A percentile compares a stretch with the other conserved stretches of the same genome.
phyloP scores from a whole-genome alignment of 2,113 vertebrate genomes.

The Copsychus sechellarum region DNA sequence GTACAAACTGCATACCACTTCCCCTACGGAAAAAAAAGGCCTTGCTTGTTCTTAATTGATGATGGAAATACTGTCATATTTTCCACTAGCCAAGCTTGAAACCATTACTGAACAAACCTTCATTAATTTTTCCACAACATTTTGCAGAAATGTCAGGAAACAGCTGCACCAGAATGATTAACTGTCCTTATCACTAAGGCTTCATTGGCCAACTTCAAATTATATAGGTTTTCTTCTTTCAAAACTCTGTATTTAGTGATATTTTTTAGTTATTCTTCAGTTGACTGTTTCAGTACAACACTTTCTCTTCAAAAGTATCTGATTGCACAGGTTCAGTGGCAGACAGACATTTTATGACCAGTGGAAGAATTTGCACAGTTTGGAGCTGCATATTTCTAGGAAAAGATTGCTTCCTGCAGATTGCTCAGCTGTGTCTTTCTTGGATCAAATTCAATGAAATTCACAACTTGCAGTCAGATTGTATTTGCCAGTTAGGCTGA shows the following conservation, averaged over 20 bases:
- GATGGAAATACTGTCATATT: slow-evolving; percentile 89
- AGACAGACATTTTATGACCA: slow-evolving; percentile 37
- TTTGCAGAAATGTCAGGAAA: slow-evolving; percentile 87
- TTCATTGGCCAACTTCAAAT: slow-evolving; percentile 45
- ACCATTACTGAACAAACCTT: slow-evolving; percentile 85
- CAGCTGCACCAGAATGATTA: slow-evolving; percentile 82
- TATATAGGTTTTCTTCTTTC: slow-evolving; percentile 6
- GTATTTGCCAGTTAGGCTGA: slow-evolving; percentile 72
- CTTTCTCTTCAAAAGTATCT: slow-evolving; percentile 39
- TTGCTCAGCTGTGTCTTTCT: slow-evolving; percentile 78
- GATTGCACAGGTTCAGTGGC: slow-evolving; percentile 9
- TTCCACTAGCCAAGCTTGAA: slow-evolving; percentile 87
- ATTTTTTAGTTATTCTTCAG: not conserved
- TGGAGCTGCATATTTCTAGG: slow-evolving; percentile 71
- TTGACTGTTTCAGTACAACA: not conserved
- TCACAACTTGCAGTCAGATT: slow-evolving; percentile 69
- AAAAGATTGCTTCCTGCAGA: slow-evolving; percentile 77
- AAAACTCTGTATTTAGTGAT: slow-evolving; percentile 29
- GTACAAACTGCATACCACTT: slow-evolving; percentile 80
- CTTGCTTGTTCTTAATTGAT: slow-evolving; percentile 81
- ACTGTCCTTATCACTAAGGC: slow-evolving; percentile 72
- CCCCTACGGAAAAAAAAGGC: slow-evolving; percentile 74
- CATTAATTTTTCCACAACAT: slow-evolving; percentile 92
- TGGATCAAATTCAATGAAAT: slow-evolving; percentile 74
- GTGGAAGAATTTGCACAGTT: slow-evolving; percentile 67